Evolutionary conservation across 2,888 invertebrate genomes (phyloP).

Genomic region (Drosophila quinaria): DNA sequence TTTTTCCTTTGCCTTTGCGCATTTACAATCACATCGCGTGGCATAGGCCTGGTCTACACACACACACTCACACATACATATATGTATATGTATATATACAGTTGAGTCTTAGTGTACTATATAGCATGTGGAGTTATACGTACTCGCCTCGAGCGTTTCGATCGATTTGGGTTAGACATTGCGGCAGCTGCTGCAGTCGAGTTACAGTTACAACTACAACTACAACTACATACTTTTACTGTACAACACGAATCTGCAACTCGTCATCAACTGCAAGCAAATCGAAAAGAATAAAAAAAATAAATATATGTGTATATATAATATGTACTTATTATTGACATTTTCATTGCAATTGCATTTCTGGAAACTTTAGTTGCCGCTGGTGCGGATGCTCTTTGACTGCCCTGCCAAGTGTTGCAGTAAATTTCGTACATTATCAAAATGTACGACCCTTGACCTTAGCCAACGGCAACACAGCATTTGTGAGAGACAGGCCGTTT

Average conservation of each 20-base stretch:
- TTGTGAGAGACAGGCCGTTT: constrained; percentile 39
- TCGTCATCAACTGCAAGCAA: constrained; percentile 55
- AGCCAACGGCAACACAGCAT: constrained; percentile 46
- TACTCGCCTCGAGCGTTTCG: constrained; percentile 58
- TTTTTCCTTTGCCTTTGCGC: constrained; percentile 47
- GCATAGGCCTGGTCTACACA: constrained; percentile 66
- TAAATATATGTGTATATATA: too few species aligned
- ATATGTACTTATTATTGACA: constrained; percentile 16
- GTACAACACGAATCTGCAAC: constrained; percentile 60
- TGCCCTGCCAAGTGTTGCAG: constrained; percentile 75
- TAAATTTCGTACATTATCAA: constrained; percentile 68
- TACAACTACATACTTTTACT: constrained; percentile 24
- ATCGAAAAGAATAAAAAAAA: constrained; percentile 53
- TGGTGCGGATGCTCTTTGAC: constrained; percentile 35
- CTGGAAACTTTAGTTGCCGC: constrained; percentile 6
- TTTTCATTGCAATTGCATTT: not conserved
- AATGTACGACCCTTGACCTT: constrained; percentile 78
- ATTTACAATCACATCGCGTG: constrained; percentile 79
- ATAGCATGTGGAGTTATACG: constrained; percentile 67
- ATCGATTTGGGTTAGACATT: constrained; percentile 77
- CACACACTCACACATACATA: constrained; percentile 21
- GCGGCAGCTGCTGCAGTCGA: constrained; percentile 72
- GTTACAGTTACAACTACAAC: constrained; percentile 17
- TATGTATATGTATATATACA: too few species aligned
- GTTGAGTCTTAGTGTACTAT: constrained; percentile 13